Conservation (phyloP, 2,113 vertebrate species). For the Callionymus lyra region DNA sequence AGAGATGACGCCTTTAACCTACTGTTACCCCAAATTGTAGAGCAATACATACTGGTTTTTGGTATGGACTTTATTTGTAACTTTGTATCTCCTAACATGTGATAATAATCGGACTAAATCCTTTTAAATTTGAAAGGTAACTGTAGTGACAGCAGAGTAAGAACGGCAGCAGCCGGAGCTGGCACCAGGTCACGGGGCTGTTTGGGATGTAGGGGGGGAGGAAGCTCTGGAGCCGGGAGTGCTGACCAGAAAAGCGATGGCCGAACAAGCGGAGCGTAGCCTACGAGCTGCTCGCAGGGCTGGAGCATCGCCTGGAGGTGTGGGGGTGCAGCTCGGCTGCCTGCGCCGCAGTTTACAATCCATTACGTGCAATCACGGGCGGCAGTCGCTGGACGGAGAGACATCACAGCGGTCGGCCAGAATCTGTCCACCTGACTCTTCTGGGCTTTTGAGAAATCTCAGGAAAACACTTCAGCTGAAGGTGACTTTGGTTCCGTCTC, state of each 20-base stretch:
- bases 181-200: too few species aligned
- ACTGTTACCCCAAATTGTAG: too few species aligned
- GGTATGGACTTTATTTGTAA: too few species aligned
- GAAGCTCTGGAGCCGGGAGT: constrained; percentile 25
- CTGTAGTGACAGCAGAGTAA: too few species aligned
- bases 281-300: constrained; percentile 29
- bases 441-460: constrained; percentile 6
- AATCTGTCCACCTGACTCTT: constrained; percentile 1
- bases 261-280: constrained; percentile 37
- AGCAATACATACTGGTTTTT: too few species aligned
- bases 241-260: constrained; percentile 34
- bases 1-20: too few species aligned
- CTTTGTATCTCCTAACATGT: too few species aligned
- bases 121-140: too few species aligned
- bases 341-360: constrained; percentile 44
- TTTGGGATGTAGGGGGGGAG: constrained; percentile 3
- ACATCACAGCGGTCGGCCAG: constrained; percentile 15
- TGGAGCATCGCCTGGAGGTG: constrained; percentile 52
- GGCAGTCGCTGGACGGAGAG: constrained; percentile 29
- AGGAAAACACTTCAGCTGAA: too few species aligned
- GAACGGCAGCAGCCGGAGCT: too few species aligned
- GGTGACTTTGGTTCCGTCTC: too few species aligned
- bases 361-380: constrained; percentile 40
- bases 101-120: too few species aligned
- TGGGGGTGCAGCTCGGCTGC: constrained; percentile 35